phyloP scores from a whole-genome alignment of 2,797 vertebrate species.

The Knipowitschia caucasica region DNA sequence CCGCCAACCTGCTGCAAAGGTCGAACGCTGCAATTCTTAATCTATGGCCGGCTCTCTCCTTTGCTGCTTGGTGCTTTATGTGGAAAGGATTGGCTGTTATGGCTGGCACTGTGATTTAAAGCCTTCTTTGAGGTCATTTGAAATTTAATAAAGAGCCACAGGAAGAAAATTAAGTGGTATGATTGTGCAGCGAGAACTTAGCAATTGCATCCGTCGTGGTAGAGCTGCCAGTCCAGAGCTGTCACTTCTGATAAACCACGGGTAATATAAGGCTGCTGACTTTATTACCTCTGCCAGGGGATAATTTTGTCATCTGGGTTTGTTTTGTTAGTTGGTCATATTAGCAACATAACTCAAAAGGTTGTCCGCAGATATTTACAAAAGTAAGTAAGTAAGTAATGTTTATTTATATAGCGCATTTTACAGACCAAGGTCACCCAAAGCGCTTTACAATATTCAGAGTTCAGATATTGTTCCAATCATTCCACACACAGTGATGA shows the following conservation, averaged over 20 bases:
- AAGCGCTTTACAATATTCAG: too few species aligned
- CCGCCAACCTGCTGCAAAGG: conserved; percentile 24
- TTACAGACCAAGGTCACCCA: too few species aligned
- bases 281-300: too few species aligned
- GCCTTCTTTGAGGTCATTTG: conserved; percentile 33
- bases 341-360: too few species aligned
- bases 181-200: conserved; percentile 24
- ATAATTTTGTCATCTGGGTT: too few species aligned
- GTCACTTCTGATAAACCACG: conserved; percentile 1
- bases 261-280: neutral
- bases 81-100: conserved; percentile 33
- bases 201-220: conserved; percentile 1
- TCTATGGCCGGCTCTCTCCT: conserved; percentile 28
- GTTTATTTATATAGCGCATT: too few species aligned
- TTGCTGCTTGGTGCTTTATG: conserved; percentile 25
- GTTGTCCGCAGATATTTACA: too few species aligned
- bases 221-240: conserved; percentile 9
- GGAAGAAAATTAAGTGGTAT: conserved; percentile 22
- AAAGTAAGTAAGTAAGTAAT: too few species aligned
- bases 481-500: too few species aligned
- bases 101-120: conserved; percentile 44
- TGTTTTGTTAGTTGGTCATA: too few species aligned
- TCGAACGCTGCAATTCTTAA: conserved; percentile 27
- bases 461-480: too few species aligned
- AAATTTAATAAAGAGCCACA: conserved; percentile 43